These are phyloP conservation scores for Eubucco bourcierii DNA, from an alignment of 2,113 vertebrate genomes.

Conservation along the genomic window DNA sequence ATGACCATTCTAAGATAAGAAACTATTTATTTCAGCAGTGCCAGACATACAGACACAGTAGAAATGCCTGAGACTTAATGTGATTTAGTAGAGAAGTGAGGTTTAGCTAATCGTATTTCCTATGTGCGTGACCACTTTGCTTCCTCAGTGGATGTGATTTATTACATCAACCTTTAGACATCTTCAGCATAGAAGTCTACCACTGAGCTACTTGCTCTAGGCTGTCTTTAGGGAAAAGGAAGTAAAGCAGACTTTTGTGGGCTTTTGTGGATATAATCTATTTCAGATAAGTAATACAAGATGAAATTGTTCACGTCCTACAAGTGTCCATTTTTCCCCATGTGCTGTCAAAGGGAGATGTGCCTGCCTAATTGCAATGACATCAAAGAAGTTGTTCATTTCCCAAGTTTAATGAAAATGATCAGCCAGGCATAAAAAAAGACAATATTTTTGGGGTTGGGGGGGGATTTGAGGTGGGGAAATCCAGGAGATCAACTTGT, in stretches of 20 bases:
- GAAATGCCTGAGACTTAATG: neutral
- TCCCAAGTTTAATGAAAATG: neutral
- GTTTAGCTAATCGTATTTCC: neutral
- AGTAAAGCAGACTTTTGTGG: neutral
- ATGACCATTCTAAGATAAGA: neutral
- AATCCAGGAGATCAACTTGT: neutral
- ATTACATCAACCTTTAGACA: neutral
- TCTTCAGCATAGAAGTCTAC: neutral
- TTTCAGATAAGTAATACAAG: neutral
- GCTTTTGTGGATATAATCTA: neutral
- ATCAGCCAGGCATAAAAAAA: neutral
- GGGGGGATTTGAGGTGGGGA: accelerated
- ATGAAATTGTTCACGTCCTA: neutral
- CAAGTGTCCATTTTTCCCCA: neutral
- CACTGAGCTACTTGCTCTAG: neutral
- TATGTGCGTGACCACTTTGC: neutral
- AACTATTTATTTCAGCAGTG: neutral
- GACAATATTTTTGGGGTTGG: neutral
- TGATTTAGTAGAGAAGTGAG: neutral
- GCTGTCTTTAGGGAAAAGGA: neutral
- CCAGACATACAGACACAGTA: neutral
- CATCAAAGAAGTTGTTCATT: neutral
- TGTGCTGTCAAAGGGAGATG: neutral
- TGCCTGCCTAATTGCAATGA: neutral
- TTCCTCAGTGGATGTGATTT: neutral